These are phyloP conservation scores for Syrrhaptes paradoxus DNA, from an alignment of 2,113 vertebrate genomes.

Conservation along the genomic window DNA sequence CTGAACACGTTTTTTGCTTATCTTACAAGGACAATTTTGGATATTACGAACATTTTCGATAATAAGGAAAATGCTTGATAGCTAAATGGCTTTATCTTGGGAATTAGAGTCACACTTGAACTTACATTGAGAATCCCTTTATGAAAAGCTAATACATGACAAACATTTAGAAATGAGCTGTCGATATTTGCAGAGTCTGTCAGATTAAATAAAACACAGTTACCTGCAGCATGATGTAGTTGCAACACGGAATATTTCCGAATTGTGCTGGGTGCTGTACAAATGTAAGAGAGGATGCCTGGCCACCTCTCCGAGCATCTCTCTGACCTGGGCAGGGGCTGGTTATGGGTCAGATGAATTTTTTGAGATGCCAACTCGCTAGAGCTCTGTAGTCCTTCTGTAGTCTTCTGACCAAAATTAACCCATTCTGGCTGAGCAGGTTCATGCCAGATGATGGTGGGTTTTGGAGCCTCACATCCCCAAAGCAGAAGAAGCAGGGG, in stretches of 20 bases:
- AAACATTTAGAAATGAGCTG: background rate
- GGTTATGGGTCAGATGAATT: background rate
- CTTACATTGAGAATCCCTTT: background rate
- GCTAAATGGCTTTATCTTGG: background rate
- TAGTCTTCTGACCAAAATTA: background rate
- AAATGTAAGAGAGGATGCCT: background rate
- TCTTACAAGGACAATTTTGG: background rate
- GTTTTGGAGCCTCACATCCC: background rate
- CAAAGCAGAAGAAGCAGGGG: background rate
- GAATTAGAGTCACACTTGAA: background rate
- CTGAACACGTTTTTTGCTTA: background rate
- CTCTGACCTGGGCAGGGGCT: background rate
- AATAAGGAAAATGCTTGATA: background rate
- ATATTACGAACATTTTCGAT: background rate
- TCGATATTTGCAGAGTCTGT: background rate
- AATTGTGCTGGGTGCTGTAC: background rate
- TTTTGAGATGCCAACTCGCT: background rate
- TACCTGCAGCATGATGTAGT: background rate
- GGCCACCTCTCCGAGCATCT: background rate
- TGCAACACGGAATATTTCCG: background rate
- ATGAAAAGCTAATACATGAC: background rate
- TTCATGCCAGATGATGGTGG: background rate
- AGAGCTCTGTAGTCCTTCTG: background rate
- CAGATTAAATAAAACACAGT: background rate
- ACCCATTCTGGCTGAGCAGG: background rate